Evolutionary conservation across 2,113 vertebrate genomes (phyloP).

Genomic region (Apus apus): DNA sequence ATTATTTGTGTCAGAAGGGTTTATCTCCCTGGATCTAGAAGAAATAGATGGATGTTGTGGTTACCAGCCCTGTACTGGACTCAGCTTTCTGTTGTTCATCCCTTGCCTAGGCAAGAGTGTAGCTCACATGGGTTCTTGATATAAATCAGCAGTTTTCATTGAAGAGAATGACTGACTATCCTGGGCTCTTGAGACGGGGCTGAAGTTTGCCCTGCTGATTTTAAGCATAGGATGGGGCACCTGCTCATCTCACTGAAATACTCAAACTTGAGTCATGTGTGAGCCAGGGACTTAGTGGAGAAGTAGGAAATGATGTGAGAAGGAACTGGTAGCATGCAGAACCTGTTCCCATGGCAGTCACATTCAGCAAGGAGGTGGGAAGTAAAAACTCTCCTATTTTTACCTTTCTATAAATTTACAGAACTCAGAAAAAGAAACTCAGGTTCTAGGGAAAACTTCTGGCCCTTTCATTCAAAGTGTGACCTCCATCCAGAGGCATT

Average conservation of each 20-base stretch:
- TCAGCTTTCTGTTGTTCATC: not conserved
- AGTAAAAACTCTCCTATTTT: conserved; percentile 56
- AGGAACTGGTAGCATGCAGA: conserved; percentile 31
- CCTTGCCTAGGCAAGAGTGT: not conserved
- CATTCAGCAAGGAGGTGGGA: conserved; percentile 55
- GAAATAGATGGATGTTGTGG: not conserved
- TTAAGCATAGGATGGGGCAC: conserved; percentile 39
- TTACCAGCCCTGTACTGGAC: not conserved
- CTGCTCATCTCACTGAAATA: conserved; percentile 43
- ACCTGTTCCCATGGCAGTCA: conserved; percentile 61
- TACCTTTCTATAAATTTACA: conserved; percentile 39
- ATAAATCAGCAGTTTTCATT: not conserved
- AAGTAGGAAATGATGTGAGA: conserved; percentile 54
- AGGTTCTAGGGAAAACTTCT: not conserved
- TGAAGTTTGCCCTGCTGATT: conserved; percentile 43
- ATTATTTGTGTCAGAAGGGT: not conserved
- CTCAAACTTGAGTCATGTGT: conserved; percentile 63
- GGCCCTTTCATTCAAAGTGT: not conserved
- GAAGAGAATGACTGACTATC: not conserved
- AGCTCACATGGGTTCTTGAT: not conserved
- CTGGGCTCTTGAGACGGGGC: not conserved
- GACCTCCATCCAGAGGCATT: not conserved
- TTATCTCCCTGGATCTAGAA: not conserved
- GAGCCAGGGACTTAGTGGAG: conserved; percentile 53
- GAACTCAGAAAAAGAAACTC: not conserved